Evolutionary conservation across 2,888 invertebrate genomes (phyloP).

Genomic region (Eristalis pertinax): DNA sequence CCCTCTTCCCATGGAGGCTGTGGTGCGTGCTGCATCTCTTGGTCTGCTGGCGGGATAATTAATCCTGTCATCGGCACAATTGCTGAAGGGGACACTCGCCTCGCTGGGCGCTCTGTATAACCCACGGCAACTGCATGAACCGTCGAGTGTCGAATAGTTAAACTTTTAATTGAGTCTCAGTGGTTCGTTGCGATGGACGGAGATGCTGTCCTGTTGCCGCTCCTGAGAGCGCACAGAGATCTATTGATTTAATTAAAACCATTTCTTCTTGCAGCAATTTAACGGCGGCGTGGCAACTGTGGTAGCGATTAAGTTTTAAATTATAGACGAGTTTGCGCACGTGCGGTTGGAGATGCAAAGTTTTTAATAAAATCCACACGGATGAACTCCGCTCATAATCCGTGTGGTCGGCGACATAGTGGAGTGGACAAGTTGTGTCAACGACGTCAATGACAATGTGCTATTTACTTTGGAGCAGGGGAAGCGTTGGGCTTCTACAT

Average conservation of each 20-base stretch:
- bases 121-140: not conserved
- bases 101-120: not conserved
- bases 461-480: not conserved
- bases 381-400: not conserved
- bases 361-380: not conserved
- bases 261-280: conserved; percentile 12
- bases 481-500: not conserved
- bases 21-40: conserved; percentile 15
- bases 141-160: not conserved
- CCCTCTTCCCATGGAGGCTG: not conserved
- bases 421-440: not conserved
- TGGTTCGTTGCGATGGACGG: not conserved
- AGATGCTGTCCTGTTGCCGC: not conserved
- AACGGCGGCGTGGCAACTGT: not conserved
- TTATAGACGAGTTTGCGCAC: not conserved
- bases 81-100: not conserved
- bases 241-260: conserved; percentile 43
- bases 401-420: not conserved
- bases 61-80: conserved; percentile 43
- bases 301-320: not conserved
- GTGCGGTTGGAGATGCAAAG: not conserved
- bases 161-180: conserved; percentile 21
- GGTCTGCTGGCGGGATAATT: conserved; percentile 22
- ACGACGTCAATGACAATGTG: not conserved
- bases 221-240: not conserved